These are phyloP conservation scores for Chalcosyrphus nemorum DNA, from an alignment of 2,888 invertebrate genomes.

Conservation along the genomic window DNA sequence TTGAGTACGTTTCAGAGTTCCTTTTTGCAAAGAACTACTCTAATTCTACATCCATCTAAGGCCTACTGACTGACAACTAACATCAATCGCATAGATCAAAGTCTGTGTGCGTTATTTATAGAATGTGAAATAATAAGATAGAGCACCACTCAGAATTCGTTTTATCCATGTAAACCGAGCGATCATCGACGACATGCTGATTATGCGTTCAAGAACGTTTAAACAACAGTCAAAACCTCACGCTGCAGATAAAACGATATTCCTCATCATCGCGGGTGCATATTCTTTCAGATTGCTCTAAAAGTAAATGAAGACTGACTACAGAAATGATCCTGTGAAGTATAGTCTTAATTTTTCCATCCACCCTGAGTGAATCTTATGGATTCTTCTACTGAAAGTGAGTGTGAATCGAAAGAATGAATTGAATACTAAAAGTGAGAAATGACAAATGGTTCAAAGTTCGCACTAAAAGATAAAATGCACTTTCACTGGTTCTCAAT, in stretches of 20 bases:
- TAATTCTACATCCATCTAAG: too few relatives aligned
- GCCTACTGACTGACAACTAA: too few relatives aligned
- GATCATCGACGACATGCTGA: constrained; percentile 48
- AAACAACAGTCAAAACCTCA: constrained; percentile 79
- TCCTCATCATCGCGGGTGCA: constrained; percentile 85
- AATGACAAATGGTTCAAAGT: too few relatives aligned
- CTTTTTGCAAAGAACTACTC: too few relatives aligned
- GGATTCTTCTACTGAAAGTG: neutral
- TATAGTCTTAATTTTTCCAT: constrained; percentile 79
- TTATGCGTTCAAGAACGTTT: neutral
- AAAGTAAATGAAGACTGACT: constrained; percentile 85
- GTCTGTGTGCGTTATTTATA: too few relatives aligned
- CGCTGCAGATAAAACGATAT: constrained; percentile 83
- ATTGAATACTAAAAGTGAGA: too few relatives aligned
- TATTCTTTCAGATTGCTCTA: constrained; percentile 82
- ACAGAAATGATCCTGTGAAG: constrained; percentile 88
- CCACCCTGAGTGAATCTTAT: neutral
- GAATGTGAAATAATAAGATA: too few relatives aligned
- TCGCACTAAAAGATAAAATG: too few relatives aligned
- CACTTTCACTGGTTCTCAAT: too few relatives aligned
- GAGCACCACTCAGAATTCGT: constrained; percentile 35
- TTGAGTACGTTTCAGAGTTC: too few relatives aligned
- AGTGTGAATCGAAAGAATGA: neutral
- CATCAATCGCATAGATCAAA: too few relatives aligned
- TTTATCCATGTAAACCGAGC: constrained; percentile 39